Conservation (phyloP, 2,888 invertebrate species). For the Sesia apiformis region DNA sequence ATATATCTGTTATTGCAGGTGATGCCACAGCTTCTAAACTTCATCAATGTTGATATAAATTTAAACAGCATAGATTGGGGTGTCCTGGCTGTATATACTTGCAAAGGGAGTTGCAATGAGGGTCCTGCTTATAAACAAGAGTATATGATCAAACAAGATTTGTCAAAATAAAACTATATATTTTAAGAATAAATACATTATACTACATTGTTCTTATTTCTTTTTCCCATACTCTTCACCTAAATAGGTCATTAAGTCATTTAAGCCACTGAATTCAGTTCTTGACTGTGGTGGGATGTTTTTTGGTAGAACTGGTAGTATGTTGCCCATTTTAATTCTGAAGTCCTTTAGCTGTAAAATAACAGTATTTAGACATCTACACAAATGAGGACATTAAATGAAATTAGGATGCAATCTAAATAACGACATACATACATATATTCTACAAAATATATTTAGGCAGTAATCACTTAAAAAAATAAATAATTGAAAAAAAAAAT, state of each 20-base stretch:
- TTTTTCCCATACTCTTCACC: constrained; percentile 69
- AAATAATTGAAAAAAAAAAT: too few relatives aligned
- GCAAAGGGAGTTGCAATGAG: constrained; percentile 81
- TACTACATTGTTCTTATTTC: constrained; percentile 20
- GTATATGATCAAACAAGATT: constrained; percentile 90
- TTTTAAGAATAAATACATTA: constrained; percentile 1
- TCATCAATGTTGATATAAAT: constrained; percentile 77
- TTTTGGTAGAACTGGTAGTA: constrained; percentile 84
- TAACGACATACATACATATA: too few relatives aligned
- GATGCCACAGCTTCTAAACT: constrained; percentile 86
- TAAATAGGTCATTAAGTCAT: constrained; percentile 88
- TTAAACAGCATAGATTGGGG: constrained; percentile 90
- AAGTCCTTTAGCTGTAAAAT: constrained; percentile 85
- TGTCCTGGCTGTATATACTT: constrained; percentile 88
- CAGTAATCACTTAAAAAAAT: too few relatives aligned
- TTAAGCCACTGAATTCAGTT: constrained; percentile 89
- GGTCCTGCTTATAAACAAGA: constrained; percentile 83
- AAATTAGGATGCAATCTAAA: too few relatives aligned
- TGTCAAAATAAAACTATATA: constrained; percentile 40
- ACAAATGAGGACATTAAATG: neutral
- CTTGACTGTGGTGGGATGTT: constrained; percentile 86
- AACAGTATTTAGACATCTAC: neutral
- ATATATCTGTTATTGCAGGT: constrained; percentile 68
- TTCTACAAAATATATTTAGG: too few relatives aligned
- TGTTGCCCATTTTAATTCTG: constrained; percentile 83